Evolutionary conservation across 37 sponge, comb jelly and placozoan genomes (phyloP).

Genomic region (Tethya wilhelma): DNA sequence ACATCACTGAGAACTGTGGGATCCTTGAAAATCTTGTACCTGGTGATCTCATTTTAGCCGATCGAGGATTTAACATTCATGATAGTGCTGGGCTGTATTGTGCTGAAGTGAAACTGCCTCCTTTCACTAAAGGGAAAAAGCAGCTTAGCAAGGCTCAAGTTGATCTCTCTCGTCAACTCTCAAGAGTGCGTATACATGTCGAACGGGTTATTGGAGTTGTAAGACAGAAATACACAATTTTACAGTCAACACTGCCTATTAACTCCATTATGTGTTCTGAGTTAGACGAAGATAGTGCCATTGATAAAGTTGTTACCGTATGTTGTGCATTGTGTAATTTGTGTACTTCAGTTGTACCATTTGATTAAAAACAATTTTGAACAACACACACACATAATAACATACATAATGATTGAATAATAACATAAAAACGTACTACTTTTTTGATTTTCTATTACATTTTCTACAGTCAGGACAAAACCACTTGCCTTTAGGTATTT

Average conservation of each 20-base stretch:
- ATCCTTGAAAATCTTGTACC: constrained; percentile 31
- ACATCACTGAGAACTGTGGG: constrained; percentile 66
- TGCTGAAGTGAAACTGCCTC: constrained; percentile 51
- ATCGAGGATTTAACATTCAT: constrained; percentile 58
- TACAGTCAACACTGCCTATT: constrained; percentile 59
- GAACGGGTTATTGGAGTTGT: constrained; percentile 67
- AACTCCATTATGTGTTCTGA: constrained; percentile 47
- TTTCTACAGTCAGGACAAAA: no score
- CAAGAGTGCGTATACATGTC: constrained; percentile 68
- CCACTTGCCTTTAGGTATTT: constrained; percentile 43
- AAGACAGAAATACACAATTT: constrained; percentile 54
- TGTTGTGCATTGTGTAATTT: constrained; percentile 56
- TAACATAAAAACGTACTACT: no score
- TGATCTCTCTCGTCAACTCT: constrained; percentile 42
- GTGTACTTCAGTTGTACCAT: constrained; percentile 53
- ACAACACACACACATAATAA: not conserved
- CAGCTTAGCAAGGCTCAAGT: constrained; percentile 54
- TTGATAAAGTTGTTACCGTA: constrained; percentile 61
- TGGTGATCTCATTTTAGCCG: constrained; percentile 53
- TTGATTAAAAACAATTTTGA: constrained; percentile 17
- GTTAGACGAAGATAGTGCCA: constrained; percentile 13
- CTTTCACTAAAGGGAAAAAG: constrained; percentile 71
- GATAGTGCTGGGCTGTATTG: constrained; percentile 45
- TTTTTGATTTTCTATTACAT: no score
- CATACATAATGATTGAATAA: not conserved